Evolutionary conservation across 2,113 vertebrate genomes (phyloP), one percentile per base, ranked within the genome.

Genomic region (Donacobius atricapilla): DNA sequence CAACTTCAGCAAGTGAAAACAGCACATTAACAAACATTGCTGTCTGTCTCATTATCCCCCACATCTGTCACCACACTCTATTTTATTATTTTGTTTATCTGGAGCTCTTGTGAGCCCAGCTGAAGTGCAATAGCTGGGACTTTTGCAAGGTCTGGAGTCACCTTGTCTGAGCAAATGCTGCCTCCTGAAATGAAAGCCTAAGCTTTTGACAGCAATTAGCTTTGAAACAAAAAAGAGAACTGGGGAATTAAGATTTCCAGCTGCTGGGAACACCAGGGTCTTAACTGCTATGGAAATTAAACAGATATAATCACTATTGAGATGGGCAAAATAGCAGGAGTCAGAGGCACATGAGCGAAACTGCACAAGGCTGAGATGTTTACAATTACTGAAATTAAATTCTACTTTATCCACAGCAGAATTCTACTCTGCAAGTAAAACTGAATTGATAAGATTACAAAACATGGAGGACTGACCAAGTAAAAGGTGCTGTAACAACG

Each of bases 51-150:
- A 14, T 82, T 79, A 72, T 21, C 58, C 39, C 70, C 33, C 1
- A 73, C 92, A 95, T 91, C 71, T 91, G 92, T 42, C 82, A 80
- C 75, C 87, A 70, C 39, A 40, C n/a, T 83, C 11, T 50, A 37
- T 83, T 97, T 92, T 93, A 95, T 95, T 90, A 72, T 81, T 96
- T 90, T 89, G 78, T 90, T 97, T 92, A 81, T 80, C 89, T 83
- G 68, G 30, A 93, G 86, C 69, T 73, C 42, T 44, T 77, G 15
- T 1, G 11, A 94, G 68, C 76, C 20, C 68, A 81, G 58, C 64
- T 86, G 5, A 76, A 92, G 63, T 45, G 15, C 60, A 88, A 80
- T 8, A 86, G 85, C 70, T 56, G 33, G 14, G 82, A 83, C 15
- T 81, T 78, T 27, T 83, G 61, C 76, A 86, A 88, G 79, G 72